Percentiles rank a stretch among this genome's conserved stretches.
Conservation (phyloP, 2,888 invertebrate genomes). For the Dendrolimus pini region DNA sequence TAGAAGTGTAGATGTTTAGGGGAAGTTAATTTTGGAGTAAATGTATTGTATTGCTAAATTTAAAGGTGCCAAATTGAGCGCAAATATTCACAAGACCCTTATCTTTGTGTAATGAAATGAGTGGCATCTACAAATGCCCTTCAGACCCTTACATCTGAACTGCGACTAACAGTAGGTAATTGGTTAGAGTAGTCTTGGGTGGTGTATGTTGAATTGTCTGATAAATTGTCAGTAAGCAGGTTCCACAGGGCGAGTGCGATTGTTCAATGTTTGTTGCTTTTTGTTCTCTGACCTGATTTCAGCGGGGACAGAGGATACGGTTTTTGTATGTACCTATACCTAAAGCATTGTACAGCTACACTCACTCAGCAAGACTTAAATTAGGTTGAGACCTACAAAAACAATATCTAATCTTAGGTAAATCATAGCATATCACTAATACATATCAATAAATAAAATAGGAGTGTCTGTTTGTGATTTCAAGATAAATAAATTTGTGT, state of each 20-base stretch:
- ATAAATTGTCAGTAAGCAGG: constrained; percentile 17
- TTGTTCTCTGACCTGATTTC: not conserved
- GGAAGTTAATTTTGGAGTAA: no score
- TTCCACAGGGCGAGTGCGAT: not conserved
- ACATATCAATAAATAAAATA: no score
- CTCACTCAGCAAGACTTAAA: no score
- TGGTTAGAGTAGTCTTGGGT: constrained; percentile 29
- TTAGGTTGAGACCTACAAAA: no score
- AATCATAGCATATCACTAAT: no score
- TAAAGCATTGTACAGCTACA: no score
- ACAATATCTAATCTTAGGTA: no score
- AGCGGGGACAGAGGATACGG: not conserved
- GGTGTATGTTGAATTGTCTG: constrained; percentile 28
- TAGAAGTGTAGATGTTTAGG: no score
- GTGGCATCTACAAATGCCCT: constrained; percentile 53
- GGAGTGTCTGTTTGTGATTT: no score
- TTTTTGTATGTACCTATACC: not conserved
- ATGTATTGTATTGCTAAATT: constrained; percentile 17
- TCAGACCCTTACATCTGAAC: constrained; percentile 31
- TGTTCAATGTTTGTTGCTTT: not conserved
- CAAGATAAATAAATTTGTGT: no score
- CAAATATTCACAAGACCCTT: constrained; percentile 54
- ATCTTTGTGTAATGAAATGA: constrained; percentile 64
- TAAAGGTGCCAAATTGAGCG: constrained; percentile 40
- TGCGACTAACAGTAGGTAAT: constrained; percentile 44